Percentiles rank a stretch among this genome's conserved stretches.
These are phyloP conservation scores for Melanotus villosus DNA, from an alignment of 2,888 invertebrate genomes.

Conservation along the genomic window DNA sequence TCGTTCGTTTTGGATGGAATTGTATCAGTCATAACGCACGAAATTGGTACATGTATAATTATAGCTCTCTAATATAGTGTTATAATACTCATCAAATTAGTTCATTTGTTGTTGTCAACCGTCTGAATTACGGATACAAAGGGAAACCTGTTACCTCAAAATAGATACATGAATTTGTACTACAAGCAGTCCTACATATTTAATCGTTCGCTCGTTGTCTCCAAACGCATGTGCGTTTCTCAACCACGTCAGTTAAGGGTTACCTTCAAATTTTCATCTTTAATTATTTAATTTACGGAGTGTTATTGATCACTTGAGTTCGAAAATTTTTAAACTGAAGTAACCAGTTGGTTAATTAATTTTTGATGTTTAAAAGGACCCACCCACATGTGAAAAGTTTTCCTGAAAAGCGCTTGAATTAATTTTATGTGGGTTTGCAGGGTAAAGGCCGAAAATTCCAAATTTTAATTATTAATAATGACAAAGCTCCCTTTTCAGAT, in stretches of 20 bases:
- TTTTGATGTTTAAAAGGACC: no score
- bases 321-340: not conserved
- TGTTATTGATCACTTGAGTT: not conserved
- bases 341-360: no score
- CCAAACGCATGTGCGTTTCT: not conserved
- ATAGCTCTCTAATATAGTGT: not conserved
- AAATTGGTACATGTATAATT: not conserved
- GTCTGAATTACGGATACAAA: not conserved
- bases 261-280: not conserved
- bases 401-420: no score
- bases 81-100: conserved; percentile 4
- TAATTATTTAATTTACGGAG: not conserved
- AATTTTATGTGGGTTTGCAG: no score
- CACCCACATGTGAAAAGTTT: no score
- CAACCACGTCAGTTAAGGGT: not conserved
- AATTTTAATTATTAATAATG: no score
- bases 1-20: no score
- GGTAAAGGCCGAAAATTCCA: no score
- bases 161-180: not conserved
- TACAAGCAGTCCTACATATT: not conserved
- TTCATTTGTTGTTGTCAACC: not conserved
- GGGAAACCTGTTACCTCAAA: not conserved
- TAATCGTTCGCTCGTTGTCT: not conserved
- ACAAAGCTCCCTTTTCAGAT: no score
- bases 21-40: no score